phyloP scores from a whole-genome alignment of 2,113 vertebrate genomes.

The Tapirus terrestris region DNA sequence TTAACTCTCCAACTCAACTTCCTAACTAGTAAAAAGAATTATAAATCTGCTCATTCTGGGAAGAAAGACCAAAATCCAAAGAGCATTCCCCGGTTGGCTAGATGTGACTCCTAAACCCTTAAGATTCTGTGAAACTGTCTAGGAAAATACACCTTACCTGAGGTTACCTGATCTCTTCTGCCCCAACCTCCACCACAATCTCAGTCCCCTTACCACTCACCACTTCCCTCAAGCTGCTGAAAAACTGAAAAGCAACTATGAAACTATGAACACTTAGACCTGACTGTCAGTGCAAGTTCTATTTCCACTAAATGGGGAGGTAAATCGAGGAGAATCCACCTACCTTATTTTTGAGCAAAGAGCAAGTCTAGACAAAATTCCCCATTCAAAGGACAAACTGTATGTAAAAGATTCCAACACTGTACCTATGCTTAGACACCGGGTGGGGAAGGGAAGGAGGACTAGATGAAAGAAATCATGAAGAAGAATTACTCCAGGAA shows the following conservation, averaged over 20 bases:
- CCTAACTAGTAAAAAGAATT: neutral
- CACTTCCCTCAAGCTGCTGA: neutral
- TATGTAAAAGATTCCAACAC: neutral
- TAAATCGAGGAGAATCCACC: neutral
- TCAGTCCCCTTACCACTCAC: neutral
- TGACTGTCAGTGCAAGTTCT: neutral
- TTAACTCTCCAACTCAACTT: neutral
- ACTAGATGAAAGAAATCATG: neutral
- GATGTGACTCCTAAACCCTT: neutral
- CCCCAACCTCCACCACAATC: neutral
- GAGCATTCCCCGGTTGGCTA: neutral
- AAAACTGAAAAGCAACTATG: neutral
- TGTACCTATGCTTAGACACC: neutral
- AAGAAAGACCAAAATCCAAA: neutral
- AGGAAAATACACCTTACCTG: neutral
- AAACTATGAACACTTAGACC: neutral
- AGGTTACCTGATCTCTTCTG: neutral
- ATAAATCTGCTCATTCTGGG: neutral
- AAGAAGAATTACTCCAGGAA: neutral
- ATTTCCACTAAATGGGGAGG: neutral
- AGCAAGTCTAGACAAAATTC: neutral
- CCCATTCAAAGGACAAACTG: neutral
- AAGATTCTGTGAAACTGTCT: neutral
- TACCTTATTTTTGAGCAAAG: neutral
- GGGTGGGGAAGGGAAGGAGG: rapidly evolving